Base-by-base conservation (phyloP, 2,888 invertebrate species). In the Drosophila birchii region DNA sequence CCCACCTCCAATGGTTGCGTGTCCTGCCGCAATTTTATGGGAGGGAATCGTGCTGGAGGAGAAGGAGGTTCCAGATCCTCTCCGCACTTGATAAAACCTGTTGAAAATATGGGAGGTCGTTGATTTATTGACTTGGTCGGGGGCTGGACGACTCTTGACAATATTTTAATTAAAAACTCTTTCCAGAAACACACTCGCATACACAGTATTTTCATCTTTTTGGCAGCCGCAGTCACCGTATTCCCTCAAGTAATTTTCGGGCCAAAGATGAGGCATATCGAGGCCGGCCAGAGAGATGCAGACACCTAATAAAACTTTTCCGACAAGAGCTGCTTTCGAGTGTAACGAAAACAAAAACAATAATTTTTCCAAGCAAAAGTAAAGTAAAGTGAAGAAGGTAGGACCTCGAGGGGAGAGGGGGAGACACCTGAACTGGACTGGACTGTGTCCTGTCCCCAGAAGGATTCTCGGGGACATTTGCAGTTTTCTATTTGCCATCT, bases 291-390 rank as follows among this genome's bases (percentile, higher is more conserved):
- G 75, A 41, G 75, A 81, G 81, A 71, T 85, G 85, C 89, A 86
- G 88, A 89, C 88, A 88, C 83, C 82, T 89, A 89, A 86, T 86
- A 88, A 86, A 86, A 86, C 86, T 86, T 89, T 89, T 87, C 75
- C 88, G 80, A 82, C 84, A 78, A 75, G 75, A 62, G 64, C 63
- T 32, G 26, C 51, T 23, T 79, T 85, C 78, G 73, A 86, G 86
- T 86, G 86, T 81, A 81, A 82, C 82, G 82, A 88, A 86, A 86
- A 86, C 85, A 86, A 87, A 88, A 88, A 87, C 85, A 88, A 86
- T 88, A 88, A 80, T 87, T 85, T 85, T 85, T 85, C 66, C 73
- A 85, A 3, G 47, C n/a, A 47, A 47, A 29, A 47, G 79, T 88
- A 60, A 49, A 56, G 57, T 32, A 34, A 16, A 20, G 20, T 8